A percentile compares a stretch with the other conserved stretches of the same genome.
Conservation (phyloP, 2,113 vertebrate species). For the Microcebus jonahi region DNA sequence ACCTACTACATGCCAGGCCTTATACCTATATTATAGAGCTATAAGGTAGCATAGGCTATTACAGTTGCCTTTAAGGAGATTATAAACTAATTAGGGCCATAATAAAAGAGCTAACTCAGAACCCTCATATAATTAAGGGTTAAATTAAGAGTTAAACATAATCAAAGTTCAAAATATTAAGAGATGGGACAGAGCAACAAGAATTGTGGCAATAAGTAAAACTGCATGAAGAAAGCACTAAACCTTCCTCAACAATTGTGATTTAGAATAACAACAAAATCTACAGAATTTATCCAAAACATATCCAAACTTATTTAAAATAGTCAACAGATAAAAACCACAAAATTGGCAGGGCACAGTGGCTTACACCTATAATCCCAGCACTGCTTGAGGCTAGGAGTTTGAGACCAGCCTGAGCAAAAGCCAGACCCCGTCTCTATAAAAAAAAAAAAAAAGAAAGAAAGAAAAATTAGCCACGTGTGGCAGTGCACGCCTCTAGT, state of each 20-base stretch:
- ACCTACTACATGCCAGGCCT: neutral
- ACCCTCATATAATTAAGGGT: neutral
- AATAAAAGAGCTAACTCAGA: neutral
- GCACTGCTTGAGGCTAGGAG: too few relatives aligned
- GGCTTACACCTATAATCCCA: too few relatives aligned
- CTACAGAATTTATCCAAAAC: neutral
- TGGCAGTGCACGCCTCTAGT: too few relatives aligned
- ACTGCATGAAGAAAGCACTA: neutral
- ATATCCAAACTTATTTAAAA: neutral
- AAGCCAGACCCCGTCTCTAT: too few relatives aligned
- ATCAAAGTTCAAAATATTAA: constrained; percentile 38
- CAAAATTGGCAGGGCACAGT: neutral
- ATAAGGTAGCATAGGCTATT: neutral
- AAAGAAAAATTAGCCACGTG: too few relatives aligned
- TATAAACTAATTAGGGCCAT: neutral
- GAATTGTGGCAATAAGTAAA: neutral
- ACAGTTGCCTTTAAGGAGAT: neutral
- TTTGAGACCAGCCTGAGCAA: too few relatives aligned
- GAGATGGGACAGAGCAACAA: neutral
- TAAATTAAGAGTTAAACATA: constrained; percentile 24
- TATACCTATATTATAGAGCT: neutral
- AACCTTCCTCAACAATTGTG: neutral
- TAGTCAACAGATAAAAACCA: neutral
- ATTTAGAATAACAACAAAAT: constrained; percentile 29
- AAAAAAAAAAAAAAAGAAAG: too few relatives aligned